These are phyloP conservation scores for Sebastes minor DNA, from an alignment of 2,797 vertebrate genomes.

Conservation along the genomic window DNA sequence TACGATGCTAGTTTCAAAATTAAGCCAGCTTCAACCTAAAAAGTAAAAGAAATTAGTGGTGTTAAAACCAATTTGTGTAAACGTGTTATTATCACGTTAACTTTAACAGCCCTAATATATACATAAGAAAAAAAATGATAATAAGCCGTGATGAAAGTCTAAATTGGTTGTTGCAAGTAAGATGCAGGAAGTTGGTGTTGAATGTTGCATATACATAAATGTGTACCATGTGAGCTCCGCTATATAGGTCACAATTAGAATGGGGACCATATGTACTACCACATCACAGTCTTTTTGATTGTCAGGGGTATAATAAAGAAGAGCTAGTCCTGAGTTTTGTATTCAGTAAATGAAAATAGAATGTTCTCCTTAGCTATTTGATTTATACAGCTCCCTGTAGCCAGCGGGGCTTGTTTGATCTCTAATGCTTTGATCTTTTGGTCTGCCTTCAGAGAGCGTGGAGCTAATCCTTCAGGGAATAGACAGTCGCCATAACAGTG, in stretches of 20 bases:
- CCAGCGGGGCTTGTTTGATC: slow-evolving; percentile 18
- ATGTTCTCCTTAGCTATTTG: background rate
- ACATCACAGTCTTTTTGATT: background rate
- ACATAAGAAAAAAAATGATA: background rate
- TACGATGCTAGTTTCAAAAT: no score
- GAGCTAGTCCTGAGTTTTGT: background rate
- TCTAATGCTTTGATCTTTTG: slow-evolving; percentile 27
- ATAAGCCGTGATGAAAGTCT: background rate
- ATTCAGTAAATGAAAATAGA: background rate
- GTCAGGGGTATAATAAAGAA: background rate
- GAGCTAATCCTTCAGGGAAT: slow-evolving; percentile 94
- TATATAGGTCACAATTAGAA: background rate
- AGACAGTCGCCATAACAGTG: slow-evolving; percentile 86
- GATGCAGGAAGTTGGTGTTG: background rate
- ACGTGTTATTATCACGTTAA: no score
- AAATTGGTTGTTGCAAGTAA: background rate
- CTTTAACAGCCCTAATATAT: background rate
- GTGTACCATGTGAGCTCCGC: background rate
- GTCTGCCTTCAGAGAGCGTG: slow-evolving; percentile 87
- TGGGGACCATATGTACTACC: background rate
- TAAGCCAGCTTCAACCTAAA: no score
- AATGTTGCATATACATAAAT: background rate
- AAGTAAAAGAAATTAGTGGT: no score
- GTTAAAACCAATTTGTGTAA: no score
- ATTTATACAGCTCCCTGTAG: slow-evolving; percentile 1